Evolutionary conservation across 2,113 vertebrate species (phyloP), one percentile per base, ranked within the genome.

Genomic region (Rhinolophus ferrumequinum): DNA sequence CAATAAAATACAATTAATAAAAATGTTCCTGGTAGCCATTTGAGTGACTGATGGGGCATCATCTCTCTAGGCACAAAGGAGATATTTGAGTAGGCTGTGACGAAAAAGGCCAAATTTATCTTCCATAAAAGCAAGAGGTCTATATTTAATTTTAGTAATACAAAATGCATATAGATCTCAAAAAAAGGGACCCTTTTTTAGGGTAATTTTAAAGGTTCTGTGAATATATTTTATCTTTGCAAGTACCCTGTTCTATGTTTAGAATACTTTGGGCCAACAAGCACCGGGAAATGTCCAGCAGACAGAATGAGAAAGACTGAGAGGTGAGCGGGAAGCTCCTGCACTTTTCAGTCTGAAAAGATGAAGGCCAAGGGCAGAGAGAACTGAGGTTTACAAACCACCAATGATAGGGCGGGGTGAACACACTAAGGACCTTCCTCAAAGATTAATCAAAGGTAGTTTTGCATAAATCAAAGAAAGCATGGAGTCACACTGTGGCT

Each of bases 141-240:
- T 83, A 28, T 15, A 76, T 76, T 92, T 80, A 54, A 92, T 80
- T 79, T 92, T 96, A 84, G 54, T 87, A 72, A 94, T 83, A 56
- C 13, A 87, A 95, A 72, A 88, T 82, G 26, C 33, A 81, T 22
- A 47, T 7, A 47, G 11, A 84, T 93, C 52, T 84, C 30, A 64
- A 76, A 93, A 89, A 54, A 67, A 86, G 18, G 52, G 6, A 35
- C 11, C 41, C 75, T 90, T 79, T 70, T 16, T 24, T 60, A 60
- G 35, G 19, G 54, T 75, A 88, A 14, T 87, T 87, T 87, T 83
- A 81, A 88, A 87, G 69, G 13, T 12, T 80, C 81, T 44, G 50
- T 90, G 94, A 79, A 66, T 88, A 75, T 62, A 54, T 58, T 87
- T 22, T 85, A 35, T 50, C 94, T 93, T 84, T 79, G 8, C 24